A percentile compares a stretch with the other conserved stretches of the same genome.
Conservation (phyloP, 2,113 vertebrate species). For the Myrmecophaga tridactyla region DNA sequence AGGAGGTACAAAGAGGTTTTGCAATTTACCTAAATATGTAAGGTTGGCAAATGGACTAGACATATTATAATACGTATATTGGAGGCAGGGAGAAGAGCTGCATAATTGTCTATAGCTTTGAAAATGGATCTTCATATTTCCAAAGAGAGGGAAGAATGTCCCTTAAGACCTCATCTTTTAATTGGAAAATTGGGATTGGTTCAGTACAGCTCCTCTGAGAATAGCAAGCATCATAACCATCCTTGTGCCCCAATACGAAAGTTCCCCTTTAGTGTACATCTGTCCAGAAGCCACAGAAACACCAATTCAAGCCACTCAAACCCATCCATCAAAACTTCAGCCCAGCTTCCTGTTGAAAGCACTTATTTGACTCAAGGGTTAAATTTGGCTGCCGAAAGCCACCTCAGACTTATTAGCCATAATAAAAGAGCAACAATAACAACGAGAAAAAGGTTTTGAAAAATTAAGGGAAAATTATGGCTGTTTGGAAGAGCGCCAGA, state of each 20-base stretch:
- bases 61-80: background rate
- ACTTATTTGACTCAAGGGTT: conserved; percentile 7
- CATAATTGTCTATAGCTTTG: background rate
- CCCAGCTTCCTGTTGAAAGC: background rate
- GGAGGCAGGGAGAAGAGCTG: background rate
- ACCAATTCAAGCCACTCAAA: conserved; percentile 18
- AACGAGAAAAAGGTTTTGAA: background rate
- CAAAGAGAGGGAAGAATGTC: background rate
- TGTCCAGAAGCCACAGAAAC: conserved; percentile 13
- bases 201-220: background rate
- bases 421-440: conserved; percentile 23
- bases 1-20: conserved; percentile 2
- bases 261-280: background rate
- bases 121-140: conserved; percentile 9
- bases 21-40: background rate
- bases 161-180: background rate
- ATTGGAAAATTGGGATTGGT: background rate
- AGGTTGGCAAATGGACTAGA: background rate
- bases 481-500: background rate
- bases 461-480: conserved; percentile 2
- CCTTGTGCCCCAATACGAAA: background rate
- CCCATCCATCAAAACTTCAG: conserved; percentile 29
- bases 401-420: conserved; percentile 18
- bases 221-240: background rate
- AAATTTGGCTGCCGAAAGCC: background rate